Evolutionary conservation across 2,797 vertebrate genomes (phyloP), one percentile per base, ranked within the genome.

Genomic region (Enteromius trimaculatus): DNA sequence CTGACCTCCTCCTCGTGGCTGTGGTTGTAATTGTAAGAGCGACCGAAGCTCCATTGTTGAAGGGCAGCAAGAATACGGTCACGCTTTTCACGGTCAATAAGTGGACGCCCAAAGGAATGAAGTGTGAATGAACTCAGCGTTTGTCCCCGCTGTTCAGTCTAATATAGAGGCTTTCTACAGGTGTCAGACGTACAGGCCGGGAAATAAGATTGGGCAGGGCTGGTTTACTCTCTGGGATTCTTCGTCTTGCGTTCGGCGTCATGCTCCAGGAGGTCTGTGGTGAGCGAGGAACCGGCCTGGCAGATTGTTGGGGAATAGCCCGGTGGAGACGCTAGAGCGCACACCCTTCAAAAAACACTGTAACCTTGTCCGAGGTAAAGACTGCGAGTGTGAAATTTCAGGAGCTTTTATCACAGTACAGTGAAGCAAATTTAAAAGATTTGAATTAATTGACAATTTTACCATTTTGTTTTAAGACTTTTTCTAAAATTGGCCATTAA

Each of bases 61-160:
- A 80, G 89, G 89, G 87, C 89, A 88, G 80, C 78, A 13, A 83
- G 86, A 80, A 80, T 86, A 79, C 84, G 88, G 92, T 93, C 90
- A 89, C 90, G 92, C 90, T 89, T 93, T 91, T 93, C 93, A 93
- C 81, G 79, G 83, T 55, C 85, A 90, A 94, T 93, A 93, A 93
- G 88, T 84, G 82, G 70, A 80, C 65, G 19, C 87, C 86, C 86
- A 83, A 87, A 72, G 84, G 86, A 88, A 88, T 84, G 81, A 77
- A 88, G 86, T 86, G 86, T 79, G 75, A 87, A 77, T 87, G 87
- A 84, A 80, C 85, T 85, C 60, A 42, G 76, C 84, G 69, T 82
- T 88, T 82, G 74, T 86, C 85, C 71, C 39, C 37, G 42, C 58
- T 70, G 80, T 71, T 90, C 31, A n/a, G 81, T 74, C 89, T 91